phyloP scores from a whole-genome alignment of 2,797 vertebrate species.

The Leptodactylus fallax region DNA sequence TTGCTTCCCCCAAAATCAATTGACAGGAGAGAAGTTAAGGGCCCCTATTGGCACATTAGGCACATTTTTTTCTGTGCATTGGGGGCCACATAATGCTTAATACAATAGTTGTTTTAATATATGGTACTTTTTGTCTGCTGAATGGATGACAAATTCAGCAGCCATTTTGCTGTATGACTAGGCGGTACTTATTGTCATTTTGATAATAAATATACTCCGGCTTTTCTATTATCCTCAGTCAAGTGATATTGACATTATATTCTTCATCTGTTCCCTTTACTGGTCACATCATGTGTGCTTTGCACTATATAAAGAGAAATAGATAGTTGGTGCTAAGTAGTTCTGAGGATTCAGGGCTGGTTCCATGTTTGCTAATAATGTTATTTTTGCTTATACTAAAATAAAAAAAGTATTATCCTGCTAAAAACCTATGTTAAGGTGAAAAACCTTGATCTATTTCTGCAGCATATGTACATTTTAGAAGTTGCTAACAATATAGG shows the following conservation, averaged over 20 bases:
- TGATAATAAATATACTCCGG: background rate
- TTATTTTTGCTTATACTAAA: conserved; percentile 20
- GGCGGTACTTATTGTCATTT: background rate
- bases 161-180: background rate
- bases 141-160: background rate
- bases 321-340: background rate
- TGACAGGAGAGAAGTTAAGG: too few species aligned
- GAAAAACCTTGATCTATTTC: conserved; percentile 29
- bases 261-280: background rate
- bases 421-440: background rate
- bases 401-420: background rate
- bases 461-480: conserved; percentile 29
- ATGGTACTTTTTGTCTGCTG: background rate
- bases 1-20: too few species aligned
- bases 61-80: too few species aligned
- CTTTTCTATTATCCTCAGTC: background rate
- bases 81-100: background rate
- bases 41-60: too few species aligned
- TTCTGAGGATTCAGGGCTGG: background rate
- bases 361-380: conserved; percentile 5
- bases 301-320: background rate
- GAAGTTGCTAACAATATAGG: conserved; percentile 49
- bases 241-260: background rate
- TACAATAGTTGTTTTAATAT: background rate
- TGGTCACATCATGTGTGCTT: background rate